Evolutionary conservation across 2,888 invertebrate genomes (phyloP).

Genomic region (Eupeodes latifasciatus): DNA sequence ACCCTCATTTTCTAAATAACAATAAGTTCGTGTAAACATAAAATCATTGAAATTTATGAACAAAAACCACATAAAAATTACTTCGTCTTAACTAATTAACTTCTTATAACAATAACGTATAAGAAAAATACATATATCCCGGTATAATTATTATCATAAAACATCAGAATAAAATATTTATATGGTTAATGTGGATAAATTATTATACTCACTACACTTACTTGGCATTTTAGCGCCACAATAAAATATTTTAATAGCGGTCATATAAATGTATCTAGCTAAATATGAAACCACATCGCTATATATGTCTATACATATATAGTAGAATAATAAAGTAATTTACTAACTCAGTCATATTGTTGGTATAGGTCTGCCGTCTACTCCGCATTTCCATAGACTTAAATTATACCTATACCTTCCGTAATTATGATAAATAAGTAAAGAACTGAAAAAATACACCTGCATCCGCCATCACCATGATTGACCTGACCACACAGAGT

Average conservation of each 20-base stretch:
- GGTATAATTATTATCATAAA: not conserved
- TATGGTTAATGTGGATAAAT: not conserved
- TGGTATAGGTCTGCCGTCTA: not conserved
- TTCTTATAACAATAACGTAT: not conserved
- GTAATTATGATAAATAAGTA: conserved; percentile 20
- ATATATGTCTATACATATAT: no score
- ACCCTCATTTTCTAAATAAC: no score
- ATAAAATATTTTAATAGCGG: conserved; percentile 17
- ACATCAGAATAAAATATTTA: not conserved
- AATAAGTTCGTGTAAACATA: no score
- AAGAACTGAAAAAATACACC: conserved; percentile 42
- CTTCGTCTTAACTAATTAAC: not conserved
- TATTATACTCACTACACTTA: not conserved
- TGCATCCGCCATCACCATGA: conserved; percentile 50
- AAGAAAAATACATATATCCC: not conserved
- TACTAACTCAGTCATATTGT: not conserved
- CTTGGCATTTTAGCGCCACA: conserved; percentile 30
- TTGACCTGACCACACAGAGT: conserved; percentile 59
- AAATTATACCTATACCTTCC: not conserved
- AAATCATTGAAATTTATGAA: not conserved
- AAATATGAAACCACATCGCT: not conserved
- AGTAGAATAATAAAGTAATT: conserved; percentile 35
- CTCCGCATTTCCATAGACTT: conserved; percentile 4
- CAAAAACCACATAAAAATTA: not conserved
- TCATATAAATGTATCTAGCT: not conserved